These are phyloP conservation scores for Scomber japonicus DNA, from an alignment of 2,113 vertebrate genomes.

Conservation along the genomic window DNA sequence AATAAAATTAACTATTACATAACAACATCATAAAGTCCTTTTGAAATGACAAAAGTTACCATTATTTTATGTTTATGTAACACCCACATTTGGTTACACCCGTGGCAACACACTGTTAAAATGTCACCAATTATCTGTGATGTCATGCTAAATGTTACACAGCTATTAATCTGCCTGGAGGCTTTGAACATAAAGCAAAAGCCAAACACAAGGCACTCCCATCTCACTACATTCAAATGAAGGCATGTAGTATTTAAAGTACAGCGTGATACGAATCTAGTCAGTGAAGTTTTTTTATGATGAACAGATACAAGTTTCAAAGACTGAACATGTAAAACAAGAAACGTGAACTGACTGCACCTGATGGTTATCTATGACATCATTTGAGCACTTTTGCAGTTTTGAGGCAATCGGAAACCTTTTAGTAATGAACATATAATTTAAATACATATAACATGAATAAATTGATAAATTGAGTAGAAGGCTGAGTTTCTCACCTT, in stretches of 20 bases:
- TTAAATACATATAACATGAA: too few species aligned
- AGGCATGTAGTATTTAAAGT: constrained; percentile 12
- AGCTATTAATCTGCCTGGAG: neutral
- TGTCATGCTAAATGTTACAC: neutral
- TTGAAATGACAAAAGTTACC: too few species aligned
- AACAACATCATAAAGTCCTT: too few species aligned
- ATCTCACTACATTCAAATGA: constrained; percentile 64
- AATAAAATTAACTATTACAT: too few species aligned
- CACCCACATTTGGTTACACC: neutral
- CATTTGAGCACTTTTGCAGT: too few species aligned
- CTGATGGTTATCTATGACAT: too few species aligned
- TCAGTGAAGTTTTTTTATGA: neutral
- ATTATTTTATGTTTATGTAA: too few species aligned
- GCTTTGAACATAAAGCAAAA: constrained; percentile 15
- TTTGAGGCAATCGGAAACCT: neutral
- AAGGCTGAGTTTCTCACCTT: constrained; percentile 45
- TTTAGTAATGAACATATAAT: neutral
- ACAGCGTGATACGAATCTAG: neutral
- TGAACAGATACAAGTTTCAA: neutral
- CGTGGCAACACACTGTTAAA: neutral
- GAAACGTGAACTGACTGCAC: too few species aligned
- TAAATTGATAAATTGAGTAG: neutral
- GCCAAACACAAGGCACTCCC: neutral
- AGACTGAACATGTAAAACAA: neutral
- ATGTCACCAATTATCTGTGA: neutral